These are phyloP conservation scores for Myrmophylax atrothorax DNA, from an alignment of 2,113 vertebrate genomes.

Conservation along the genomic window DNA sequence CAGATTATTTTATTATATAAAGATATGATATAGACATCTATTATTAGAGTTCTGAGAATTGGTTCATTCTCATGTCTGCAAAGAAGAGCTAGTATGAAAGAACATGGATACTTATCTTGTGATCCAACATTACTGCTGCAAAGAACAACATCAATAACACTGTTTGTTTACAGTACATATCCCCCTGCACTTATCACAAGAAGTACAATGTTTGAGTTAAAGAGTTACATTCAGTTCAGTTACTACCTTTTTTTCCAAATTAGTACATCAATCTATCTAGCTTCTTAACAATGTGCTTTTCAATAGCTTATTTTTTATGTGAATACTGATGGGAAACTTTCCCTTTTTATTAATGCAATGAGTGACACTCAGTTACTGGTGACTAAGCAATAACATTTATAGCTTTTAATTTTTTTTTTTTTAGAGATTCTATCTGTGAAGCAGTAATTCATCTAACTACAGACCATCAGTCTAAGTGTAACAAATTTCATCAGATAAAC, in stretches of 20 bases:
- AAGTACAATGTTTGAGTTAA: background rate
- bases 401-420: background rate
- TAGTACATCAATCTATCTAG: background rate
- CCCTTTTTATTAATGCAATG: background rate
- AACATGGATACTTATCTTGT: background rate
- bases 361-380: background rate
- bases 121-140: background rate
- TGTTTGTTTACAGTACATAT: background rate
- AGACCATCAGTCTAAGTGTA: background rate
- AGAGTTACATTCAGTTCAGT: background rate
- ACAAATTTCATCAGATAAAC: background rate
- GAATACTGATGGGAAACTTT: background rate
- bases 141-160: background rate
- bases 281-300: background rate
- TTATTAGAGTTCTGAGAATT: background rate
- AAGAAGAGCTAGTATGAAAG: background rate
- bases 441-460: background rate
- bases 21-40: fast-evolving
- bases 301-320: background rate
- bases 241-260: background rate
- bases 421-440: background rate
- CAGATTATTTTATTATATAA: background rate
- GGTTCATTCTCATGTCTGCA: background rate
- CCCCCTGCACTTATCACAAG: background rate
- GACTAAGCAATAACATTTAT: background rate